Evolutionary conservation across 2,797 vertebrate genomes (phyloP), one percentile per base, ranked within the genome.

Genomic region (Onychomys torridus): DNA sequence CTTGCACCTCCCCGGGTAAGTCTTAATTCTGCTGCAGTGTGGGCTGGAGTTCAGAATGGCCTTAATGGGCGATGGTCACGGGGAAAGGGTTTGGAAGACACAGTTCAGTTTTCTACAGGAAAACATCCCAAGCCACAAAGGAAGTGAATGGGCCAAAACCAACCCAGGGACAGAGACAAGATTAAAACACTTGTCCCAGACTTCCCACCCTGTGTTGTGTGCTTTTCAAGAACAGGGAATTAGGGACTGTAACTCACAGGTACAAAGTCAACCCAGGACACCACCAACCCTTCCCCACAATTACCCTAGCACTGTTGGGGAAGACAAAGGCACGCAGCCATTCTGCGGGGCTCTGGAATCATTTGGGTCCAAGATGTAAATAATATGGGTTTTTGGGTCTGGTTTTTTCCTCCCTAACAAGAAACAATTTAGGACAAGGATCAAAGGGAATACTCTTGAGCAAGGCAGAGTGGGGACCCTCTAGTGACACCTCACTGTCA

Each of bases 251-350:
- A 55, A 25, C 76, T 43, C 9, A 10, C 6, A 73, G 92, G 46
- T 27, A 29, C 78, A 61, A 73, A 21, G 37, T 25, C 34, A 96
- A 76, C 55, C 73, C 65, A 40, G 94, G 96, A 67, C 43, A 76
- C 67, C 91, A 32, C 27, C 46, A 92, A 69, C 63, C 49, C 85
- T n/a, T 77, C 43, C 49, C 59, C 4, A 2, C 1, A 6, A 1
- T 32, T 21, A 13, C 10, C 89, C 57, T 21, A 27, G 63, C 34
- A 27, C 46, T 82, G n/a, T 27, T 21, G 6, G 61, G 57, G 79
- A 87, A 69, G 27, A 12, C 40, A n/a, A 17, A 67, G 34, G 88
- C 77, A 61, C 16, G 43, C 2, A 34, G 57, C 52, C 40, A 21
- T 27, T 32, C 17, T 32, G 2, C 29, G n/a, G 77, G 49, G 34